Base-by-base conservation (phyloP, 1,140 invertebrate species). In the Triops longicaudatus region DNA sequence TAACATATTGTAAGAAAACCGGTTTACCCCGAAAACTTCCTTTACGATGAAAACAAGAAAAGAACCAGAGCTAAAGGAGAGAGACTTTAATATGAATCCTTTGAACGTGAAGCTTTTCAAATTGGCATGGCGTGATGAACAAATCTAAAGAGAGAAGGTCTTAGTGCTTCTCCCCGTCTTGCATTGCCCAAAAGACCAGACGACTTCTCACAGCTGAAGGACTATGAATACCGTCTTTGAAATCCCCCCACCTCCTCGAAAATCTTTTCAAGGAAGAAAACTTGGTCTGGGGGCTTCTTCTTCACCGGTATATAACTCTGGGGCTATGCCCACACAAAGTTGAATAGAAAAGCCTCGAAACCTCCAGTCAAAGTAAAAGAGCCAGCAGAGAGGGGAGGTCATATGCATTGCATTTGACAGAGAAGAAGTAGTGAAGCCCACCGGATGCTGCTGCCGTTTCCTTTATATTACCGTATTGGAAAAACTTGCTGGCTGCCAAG, bases 321-420 rank as follows among this genome's bases (percentile, higher is more conserved):
- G 50, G 50, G 50, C n/a, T 63, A 37, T 37, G 31, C 31, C 11
- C 17, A 63, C 50, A 17, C 0, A 63, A 63, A 63, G 17, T 63
- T 63, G 50, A 63, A 63, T 63, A 63, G 50, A 63, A 63, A 17
- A 63, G 50, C 50, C 31, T 7, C 50, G 50, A 63, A 63, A 63
- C 50, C 50, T 63, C 14, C 6, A 22, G 22, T 5, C 14, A 22
- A 22, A 63, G 50, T 63, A 5, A 0, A 22, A 14, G 50, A 63
- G 44, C 31, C 31, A 37, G 31, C 31, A 37, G 9, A 11, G 44
- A 11, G 44, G 50, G 50, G 50, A 6, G 50, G 50, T 63, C 50
- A 63, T 63, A 63, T 63, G 50, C 50, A 63, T 63, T 63, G n/a
- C 50, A 63, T 63, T 63, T 63, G 50, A 63, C 50, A 63, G 50